Base-by-base conservation (phyloP, 53 echinoderm and acorn worm genomes). In the Apostichopus leukothele region DNA sequence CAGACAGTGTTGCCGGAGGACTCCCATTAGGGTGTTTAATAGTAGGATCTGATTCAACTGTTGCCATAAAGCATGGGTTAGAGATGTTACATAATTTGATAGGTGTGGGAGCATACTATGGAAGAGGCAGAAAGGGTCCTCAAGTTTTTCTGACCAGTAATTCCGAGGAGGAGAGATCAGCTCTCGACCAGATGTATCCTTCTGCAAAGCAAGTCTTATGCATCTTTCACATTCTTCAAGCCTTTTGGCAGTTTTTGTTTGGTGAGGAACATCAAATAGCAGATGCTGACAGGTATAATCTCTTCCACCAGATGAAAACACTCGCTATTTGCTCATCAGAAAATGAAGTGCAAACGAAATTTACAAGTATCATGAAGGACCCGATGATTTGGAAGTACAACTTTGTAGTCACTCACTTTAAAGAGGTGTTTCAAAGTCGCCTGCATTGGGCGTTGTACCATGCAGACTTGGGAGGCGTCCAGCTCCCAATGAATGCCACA, bases 171-270 rank as follows among this genome's bases (percentile, higher is more conserved):
- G 92, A 92, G 61, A 87, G 88, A 81, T n/a, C 11, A 19, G 92
- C 92, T 14, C 53, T 92, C 5, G 59, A 9, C 3, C 20, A 39
- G 11, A 75, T 93, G 10, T 93, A 88, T 67, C 93, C 93, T 9
- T 21, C 73, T 52, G 83, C 93, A 52, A 84, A 88, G 7, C 85
- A 67, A 63, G 78, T 93, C 54, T 76, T 93, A 0, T 88, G 89
- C 77, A 93, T 90, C 76, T 90, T 88, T 60, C 93, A 93, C 53
- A 88, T 93, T 5, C 88, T 93, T 14, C 90, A 91, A 78, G 60
- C 93, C 8, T 93, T 93, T 71, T 93, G 93, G 93, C 87, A 54
- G 52, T 86, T 91, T 27, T 79, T 94, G 60, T 92, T 90, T 50
- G 90, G 92, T 23, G 86, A 85, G 11, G 68, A 86, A 39, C 54